Conservation (phyloP, 1,140 invertebrate genomes). For the Micrasema minimum region DNA sequence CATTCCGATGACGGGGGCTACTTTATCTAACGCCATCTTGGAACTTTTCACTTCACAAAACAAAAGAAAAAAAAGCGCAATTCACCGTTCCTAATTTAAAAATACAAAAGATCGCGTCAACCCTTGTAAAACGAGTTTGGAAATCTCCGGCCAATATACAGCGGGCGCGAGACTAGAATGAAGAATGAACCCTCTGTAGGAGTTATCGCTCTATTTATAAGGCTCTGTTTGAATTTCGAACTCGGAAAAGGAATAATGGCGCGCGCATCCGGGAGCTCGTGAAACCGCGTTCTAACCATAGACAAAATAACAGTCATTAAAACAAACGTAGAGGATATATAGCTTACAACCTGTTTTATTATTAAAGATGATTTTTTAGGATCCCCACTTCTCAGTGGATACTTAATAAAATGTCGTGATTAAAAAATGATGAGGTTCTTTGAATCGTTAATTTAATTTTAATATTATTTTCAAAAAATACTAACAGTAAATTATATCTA, state of each 20-base stretch:
- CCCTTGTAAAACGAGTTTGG: not conserved
- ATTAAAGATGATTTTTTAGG: no score
- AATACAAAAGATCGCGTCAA: not conserved
- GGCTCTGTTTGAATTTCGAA: slow-evolving; percentile 25
- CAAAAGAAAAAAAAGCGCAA: slow-evolving; percentile 1
- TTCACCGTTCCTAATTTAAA: not conserved
- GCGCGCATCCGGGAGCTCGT: slow-evolving; percentile 27
- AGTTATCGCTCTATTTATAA: slow-evolving; percentile 1
- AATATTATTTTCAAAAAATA: no score
- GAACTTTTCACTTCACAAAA: slow-evolving; percentile 16
- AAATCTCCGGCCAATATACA: not conserved
- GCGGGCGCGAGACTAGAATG: slow-evolving; percentile 2
- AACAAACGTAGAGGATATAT: no score
- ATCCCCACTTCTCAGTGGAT: no score
- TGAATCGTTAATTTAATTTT: no score
- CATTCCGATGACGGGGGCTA: slow-evolving; percentile 14
- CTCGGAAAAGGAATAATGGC: slow-evolving; percentile 27
- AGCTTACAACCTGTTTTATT: no score
- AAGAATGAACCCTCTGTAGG: not conserved
- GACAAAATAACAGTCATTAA: not conserved
- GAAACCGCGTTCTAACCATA: not conserved
- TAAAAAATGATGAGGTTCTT: no score
- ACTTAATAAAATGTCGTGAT: no score
- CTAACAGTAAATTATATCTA: no score
- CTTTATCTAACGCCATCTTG: slow-evolving; percentile 13